These are phyloP conservation scores for Oenanthe melanoleuca DNA, from an alignment of 2,113 vertebrate genomes.

Conservation along the genomic window DNA sequence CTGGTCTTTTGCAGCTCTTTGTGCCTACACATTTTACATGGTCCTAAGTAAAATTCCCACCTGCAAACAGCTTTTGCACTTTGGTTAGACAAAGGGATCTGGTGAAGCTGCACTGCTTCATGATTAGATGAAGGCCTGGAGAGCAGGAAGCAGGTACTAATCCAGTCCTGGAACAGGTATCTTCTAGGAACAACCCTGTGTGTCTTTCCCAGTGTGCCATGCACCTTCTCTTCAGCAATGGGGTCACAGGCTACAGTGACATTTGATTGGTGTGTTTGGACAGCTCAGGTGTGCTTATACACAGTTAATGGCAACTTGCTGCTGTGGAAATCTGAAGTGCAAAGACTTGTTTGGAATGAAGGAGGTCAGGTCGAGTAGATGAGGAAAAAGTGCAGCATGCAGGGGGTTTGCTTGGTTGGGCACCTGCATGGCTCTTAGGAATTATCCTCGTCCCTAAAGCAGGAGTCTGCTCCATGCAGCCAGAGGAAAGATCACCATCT, in stretches of 20 bases:
- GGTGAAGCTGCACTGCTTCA: not conserved
- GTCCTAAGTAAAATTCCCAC: not conserved
- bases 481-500: not conserved
- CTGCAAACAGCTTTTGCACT: not conserved
- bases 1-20: not conserved
- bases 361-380: not conserved
- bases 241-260: not conserved
- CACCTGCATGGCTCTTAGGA: not conserved
- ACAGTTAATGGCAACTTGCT: not conserved
- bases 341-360: not conserved
- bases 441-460: not conserved
- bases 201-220: not conserved
- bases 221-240: not conserved
- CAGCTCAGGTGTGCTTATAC: not conserved
- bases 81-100: not conserved
- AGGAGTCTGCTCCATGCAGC: not conserved
- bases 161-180: not conserved
- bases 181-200: not conserved
- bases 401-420: not conserved
- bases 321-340: not conserved
- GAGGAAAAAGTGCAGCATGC: not conserved
- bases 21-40: not conserved
- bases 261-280: not conserved
- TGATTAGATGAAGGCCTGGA: not conserved
- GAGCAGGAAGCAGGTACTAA: not conserved